A percentile compares a stretch with the other conserved stretches of the same genome.
Conservation (phyloP, 2,113 vertebrate species). For the Alouatta palliata region DNA sequence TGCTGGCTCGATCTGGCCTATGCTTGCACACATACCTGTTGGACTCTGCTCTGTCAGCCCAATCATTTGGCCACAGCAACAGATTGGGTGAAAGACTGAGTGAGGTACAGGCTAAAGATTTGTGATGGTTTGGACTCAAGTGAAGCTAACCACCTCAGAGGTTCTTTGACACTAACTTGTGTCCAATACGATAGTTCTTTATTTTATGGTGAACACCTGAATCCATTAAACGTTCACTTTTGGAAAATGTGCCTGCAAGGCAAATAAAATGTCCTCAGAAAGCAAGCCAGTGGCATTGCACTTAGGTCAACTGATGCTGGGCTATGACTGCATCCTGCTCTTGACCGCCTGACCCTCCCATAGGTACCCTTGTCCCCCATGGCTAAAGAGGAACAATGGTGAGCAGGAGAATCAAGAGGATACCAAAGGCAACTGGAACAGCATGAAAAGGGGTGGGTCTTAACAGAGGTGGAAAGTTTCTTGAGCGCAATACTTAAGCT, state of each 20-base stretch:
- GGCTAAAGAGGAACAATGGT: background rate
- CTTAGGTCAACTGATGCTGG: accelerated
- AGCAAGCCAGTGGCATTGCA: accelerated
- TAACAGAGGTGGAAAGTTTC: background rate
- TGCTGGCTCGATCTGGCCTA: accelerated
- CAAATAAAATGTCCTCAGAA: background rate
- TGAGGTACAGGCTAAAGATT: background rate
- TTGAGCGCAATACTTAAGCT: background rate
- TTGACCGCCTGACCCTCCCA: accelerated
- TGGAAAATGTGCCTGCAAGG: background rate
- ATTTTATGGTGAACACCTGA: background rate
- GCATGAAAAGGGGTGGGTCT: accelerated
- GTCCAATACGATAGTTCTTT: background rate
- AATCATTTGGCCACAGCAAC: accelerated
- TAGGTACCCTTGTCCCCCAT: accelerated
- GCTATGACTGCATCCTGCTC: background rate
- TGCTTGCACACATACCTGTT: accelerated
- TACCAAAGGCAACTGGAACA: background rate
- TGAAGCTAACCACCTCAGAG: background rate
- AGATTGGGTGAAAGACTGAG: background rate
- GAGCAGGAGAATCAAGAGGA: background rate
- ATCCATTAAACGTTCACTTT: background rate
- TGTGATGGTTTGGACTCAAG: background rate
- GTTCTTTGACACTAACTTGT: background rate
- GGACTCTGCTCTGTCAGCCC: background rate